These are phyloP conservation scores for Drosophila parabipectinata DNA, from an alignment of 1,140 invertebrate species.

Conservation along the genomic window DNA sequence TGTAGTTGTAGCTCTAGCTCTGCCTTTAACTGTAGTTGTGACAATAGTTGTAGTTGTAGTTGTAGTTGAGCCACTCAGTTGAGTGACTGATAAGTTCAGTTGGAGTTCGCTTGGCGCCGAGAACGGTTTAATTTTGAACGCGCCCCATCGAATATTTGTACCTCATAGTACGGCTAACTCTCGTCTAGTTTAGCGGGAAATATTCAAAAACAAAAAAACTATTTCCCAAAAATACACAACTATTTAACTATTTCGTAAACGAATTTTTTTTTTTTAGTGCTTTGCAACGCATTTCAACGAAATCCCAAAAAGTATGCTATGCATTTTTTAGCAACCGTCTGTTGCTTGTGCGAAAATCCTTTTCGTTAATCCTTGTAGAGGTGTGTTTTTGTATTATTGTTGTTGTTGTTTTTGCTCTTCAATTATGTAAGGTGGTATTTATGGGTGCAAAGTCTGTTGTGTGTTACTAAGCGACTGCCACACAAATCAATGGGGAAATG, in stretches of 20 bases:
- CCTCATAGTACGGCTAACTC: background rate
- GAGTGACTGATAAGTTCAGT: slow-evolving; percentile 78
- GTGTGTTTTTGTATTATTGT: slow-evolving; percentile 10
- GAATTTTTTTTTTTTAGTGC: background rate
- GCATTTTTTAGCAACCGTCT: slow-evolving; percentile 36
- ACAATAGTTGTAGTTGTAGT: slow-evolving; percentile 24
- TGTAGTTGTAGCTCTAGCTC: too few species aligned
- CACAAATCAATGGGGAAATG: too few species aligned
- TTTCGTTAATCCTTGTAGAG: background rate
- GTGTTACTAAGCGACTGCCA: slow-evolving; percentile 26
- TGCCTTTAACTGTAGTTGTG: slow-evolving; percentile 23
- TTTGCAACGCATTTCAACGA: slow-evolving; percentile 5
- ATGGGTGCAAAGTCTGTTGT: slow-evolving; percentile 12
- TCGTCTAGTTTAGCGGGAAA: background rate
- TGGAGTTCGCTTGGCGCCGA: slow-evolving; percentile 75
- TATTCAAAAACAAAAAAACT: background rate
- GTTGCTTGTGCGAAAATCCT: slow-evolving; percentile 27
- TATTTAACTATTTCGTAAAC: background rate
- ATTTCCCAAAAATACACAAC: background rate
- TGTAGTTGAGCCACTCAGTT: slow-evolving; percentile 54
- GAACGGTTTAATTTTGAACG: slow-evolving; percentile 58
- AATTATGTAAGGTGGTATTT: slow-evolving; percentile 55
- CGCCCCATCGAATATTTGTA: slow-evolving; percentile 31
- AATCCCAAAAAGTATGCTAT: slow-evolving; percentile 55
- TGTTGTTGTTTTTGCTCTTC: slow-evolving; percentile 25